These are phyloP conservation scores for Lathamus discolor DNA, from an alignment of 2,113 vertebrate genomes.

Conservation along the genomic window DNA sequence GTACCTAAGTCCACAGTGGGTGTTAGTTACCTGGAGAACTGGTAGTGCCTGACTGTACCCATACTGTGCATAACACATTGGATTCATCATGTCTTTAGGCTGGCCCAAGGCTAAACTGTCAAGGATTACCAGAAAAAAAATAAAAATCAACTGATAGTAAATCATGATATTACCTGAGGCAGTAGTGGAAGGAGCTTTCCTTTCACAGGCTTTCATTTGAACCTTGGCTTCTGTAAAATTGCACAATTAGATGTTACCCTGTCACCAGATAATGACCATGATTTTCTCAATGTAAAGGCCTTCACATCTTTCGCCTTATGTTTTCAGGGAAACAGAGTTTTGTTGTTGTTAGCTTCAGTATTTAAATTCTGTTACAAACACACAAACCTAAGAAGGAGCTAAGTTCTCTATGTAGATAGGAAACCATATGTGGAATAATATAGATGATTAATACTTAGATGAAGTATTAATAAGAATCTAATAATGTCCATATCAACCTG, in stretches of 20 bases:
- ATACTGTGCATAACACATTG: not conserved
- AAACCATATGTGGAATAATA: not conserved
- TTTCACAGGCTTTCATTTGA: not conserved
- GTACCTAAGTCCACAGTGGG: not conserved
- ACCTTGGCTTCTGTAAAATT: not conserved
- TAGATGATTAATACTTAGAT: not conserved
- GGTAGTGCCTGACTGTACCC: not conserved
- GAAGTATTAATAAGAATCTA: not conserved
- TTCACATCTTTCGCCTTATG: not conserved
- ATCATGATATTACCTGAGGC: constrained; percentile 1
- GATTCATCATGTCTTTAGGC: not conserved
- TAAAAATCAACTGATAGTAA: not conserved
- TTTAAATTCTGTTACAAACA: not conserved
- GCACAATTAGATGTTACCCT: not conserved
- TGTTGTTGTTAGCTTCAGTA: not conserved
- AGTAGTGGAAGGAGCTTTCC: not conserved
- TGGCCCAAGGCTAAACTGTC: constrained; percentile 31
- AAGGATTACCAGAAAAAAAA: not conserved
- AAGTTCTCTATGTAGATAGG: not conserved
- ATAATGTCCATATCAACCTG: not conserved
- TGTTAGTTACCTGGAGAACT: not conserved
- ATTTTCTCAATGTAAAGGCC: not conserved
- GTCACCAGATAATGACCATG: not conserved
- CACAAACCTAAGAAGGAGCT: not conserved
- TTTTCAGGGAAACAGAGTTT: not conserved